Base-by-base conservation (phyloP, 2,797 vertebrate species). In the Pempheris klunzingeri region DNA sequence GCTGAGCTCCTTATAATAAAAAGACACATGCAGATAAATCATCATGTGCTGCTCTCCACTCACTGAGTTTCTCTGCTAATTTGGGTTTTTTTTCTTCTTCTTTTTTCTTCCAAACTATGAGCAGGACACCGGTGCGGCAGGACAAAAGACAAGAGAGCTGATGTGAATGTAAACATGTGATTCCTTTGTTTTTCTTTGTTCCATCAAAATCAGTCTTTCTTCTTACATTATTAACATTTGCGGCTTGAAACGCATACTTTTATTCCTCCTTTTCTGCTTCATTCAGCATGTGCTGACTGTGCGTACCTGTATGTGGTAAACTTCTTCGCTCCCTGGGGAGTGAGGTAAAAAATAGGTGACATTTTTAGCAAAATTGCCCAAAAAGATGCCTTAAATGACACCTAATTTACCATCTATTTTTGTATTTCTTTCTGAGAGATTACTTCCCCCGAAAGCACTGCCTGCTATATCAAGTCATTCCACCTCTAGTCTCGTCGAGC, bases 101-200 rank as follows among this genome's bases (percentile, higher is more conserved):
- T 24, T 28, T 41, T 28, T 26, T 7, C n/a, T 38, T 20, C 15
- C 13, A 67, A 76, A 81, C 74, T 78, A 74, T 78, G 78, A 77
- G 78, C 83, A 75, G 77, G 86, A 80, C 41, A 28, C 72, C 14
- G 6, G 24, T 34, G 30, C 26, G 59, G 53, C 52, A 12, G 26
- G 80, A 85, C 71, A 67, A 87, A 77, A 78, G 63, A 30, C 39
- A 70, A 70, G 47, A 62, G 57, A 69, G 55, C 22, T 47, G 72
- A 66, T 54, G 61, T 54, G 47, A 39, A 63, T 55, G 66, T 32
- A 72, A 84, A 81, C 54, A 47, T 32, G 28, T 18, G 22, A 70
- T 74, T 80, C n/a, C 47, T 39, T 61, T 36, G 32, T 54, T 52
- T 63, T 24, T 32, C 4, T 34, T 17, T 9, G 28, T n/a, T 17